Evolutionary conservation across 2,888 invertebrate genomes (phyloP).

Genomic region (Andrena minutula): DNA sequence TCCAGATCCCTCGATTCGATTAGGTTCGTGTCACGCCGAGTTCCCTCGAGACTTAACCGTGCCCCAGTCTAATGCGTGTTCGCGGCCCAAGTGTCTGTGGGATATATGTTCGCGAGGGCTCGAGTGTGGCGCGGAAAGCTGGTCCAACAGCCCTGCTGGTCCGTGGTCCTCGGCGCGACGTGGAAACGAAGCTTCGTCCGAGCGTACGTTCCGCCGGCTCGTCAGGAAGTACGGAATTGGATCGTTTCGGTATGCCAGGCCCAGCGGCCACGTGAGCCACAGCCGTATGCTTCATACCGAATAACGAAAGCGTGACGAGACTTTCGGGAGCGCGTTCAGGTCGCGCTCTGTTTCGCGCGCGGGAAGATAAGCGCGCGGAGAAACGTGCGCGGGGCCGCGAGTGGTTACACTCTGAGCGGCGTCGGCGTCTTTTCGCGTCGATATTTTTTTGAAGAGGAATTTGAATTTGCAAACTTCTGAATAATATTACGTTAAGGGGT

Average conservation of each 20-base stretch:
- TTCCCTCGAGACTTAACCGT: no score
- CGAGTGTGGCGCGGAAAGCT: slow-evolving; percentile 10
- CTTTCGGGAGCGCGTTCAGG: not conserved
- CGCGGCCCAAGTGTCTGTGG: not conserved
- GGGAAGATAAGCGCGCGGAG: not conserved
- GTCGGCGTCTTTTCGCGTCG: no score
- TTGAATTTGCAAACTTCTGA: no score
- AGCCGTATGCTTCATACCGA: not conserved
- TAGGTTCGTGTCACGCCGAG: not conserved
- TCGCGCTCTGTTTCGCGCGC: slow-evolving; percentile 28
- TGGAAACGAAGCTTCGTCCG: slow-evolving; percentile 7
- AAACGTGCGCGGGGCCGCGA: not conserved
- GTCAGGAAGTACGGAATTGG: not conserved
- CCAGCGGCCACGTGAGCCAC: not conserved
- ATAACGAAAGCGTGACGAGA: slow-evolving; percentile 41
- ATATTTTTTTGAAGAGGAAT: no score
- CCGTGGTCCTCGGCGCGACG: slow-evolving; percentile 2
- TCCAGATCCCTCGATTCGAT: not conserved
- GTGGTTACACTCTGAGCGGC: no score
- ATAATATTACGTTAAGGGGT: no score
- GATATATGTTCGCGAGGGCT: not conserved
- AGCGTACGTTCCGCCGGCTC: slow-evolving; percentile 2
- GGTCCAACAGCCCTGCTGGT: slow-evolving; percentile 8
- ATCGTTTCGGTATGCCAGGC: not conserved
- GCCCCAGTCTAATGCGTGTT: not conserved